A percentile compares a stretch with the other conserved stretches of the same genome.
Conservation (phyloP, 2,797 vertebrate species). For the Morus bassanus region DNA sequence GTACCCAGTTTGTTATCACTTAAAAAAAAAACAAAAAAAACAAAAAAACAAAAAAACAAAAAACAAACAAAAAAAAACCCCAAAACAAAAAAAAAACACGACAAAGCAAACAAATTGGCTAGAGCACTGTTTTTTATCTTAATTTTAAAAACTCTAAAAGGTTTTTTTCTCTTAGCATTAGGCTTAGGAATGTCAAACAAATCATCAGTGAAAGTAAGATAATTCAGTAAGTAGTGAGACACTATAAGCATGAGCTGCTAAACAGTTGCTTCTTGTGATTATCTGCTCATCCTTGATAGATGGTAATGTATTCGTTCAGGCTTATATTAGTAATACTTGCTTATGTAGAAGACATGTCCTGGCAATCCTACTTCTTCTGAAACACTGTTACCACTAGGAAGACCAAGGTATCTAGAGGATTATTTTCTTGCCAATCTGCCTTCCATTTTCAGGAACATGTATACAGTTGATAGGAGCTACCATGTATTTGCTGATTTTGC, state of each 20-base stretch:
- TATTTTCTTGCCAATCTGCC: neutral
- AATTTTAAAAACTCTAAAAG: neutral
- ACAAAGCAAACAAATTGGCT: neutral
- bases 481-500: neutral
- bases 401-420: neutral
- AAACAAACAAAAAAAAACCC: too few species aligned
- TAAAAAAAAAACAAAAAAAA: neutral
- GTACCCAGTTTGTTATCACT: neutral
- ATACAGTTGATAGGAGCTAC: neutral
- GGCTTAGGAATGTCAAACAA: neutral
- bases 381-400: neutral
- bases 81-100: too few species aligned
- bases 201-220: neutral
- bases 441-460: neutral
- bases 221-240: neutral
- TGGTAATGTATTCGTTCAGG: neutral
- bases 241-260: neutral
- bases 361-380: neutral
- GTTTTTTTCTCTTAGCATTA: neutral
- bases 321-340: neutral
- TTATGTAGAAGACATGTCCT: neutral
- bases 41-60: too few species aligned
- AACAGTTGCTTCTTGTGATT: neutral
- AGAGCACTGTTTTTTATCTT: neutral
- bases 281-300: neutral